phyloP scores from a whole-genome alignment of 2,113 vertebrate species.

The Piprites chloris region DNA sequence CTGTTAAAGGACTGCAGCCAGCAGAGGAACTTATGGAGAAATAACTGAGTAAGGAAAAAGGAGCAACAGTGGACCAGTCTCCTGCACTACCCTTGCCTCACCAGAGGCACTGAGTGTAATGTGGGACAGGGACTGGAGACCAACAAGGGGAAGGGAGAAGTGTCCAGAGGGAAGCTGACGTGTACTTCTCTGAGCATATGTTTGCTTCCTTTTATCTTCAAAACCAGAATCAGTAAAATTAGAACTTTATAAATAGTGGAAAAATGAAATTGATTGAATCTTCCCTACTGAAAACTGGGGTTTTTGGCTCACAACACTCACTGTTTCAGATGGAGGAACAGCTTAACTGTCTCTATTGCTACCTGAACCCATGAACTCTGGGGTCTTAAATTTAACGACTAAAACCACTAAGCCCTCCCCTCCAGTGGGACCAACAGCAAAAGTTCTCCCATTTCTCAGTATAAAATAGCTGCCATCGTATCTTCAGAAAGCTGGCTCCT shows the following conservation, averaged over 20 bases:
- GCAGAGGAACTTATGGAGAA: not conserved
- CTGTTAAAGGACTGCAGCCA: rapidly evolving
- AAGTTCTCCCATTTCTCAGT: not conserved
- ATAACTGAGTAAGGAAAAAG: not conserved
- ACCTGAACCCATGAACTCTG: not conserved
- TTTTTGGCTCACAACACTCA: not conserved
- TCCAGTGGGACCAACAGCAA: not conserved
- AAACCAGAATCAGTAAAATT: not conserved
- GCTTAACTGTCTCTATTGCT: not conserved
- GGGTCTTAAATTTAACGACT: not conserved
- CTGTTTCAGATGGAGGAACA: not conserved
- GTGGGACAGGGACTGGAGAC: not conserved
- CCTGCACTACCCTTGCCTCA: rapidly evolving
- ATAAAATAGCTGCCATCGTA: not conserved
- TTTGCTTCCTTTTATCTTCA: not conserved
- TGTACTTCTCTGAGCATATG: not conserved
- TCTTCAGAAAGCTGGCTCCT: not conserved
- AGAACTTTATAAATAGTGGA: not conserved
- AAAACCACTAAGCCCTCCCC: not conserved
- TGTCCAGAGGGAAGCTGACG: not conserved
- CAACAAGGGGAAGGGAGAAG: not conserved
- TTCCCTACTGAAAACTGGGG: rapidly evolving
- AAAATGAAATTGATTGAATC: not conserved
- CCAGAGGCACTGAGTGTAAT: rapidly evolving
- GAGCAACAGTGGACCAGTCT: not conserved